Evolutionary conservation across 1,140 invertebrate species (phyloP).

Genomic region (Pseudoatta argentina): DNA sequence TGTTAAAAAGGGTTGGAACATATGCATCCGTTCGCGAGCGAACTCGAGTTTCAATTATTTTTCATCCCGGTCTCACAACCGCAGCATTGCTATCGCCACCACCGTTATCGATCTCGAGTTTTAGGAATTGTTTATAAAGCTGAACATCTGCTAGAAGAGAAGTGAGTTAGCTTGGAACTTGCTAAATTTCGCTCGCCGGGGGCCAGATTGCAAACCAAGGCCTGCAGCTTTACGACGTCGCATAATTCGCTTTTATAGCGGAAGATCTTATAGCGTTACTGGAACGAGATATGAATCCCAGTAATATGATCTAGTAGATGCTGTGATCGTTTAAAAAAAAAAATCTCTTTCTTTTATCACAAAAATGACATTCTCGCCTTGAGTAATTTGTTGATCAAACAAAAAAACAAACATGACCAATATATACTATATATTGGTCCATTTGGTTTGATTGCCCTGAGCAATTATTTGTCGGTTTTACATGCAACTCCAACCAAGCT

Average conservation of each 20-base stretch:
- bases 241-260: constrained; percentile 55
- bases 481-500: not conserved
- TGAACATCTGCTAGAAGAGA: constrained; percentile 13
- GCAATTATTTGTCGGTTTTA: not conserved
- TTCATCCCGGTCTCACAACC: not conserved
- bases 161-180: constrained; percentile 4
- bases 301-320: not conserved
- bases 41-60: constrained; percentile 39
- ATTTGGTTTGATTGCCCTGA: not conserved
- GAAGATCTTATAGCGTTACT: constrained; percentile 30
- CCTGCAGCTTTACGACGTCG: constrained; percentile 42
- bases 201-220: constrained; percentile 32
- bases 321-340: constrained; percentile 16
- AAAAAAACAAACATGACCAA: not conserved
- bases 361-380: not conserved
- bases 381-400: not conserved
- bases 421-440: too few species aligned
- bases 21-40: not conserved
- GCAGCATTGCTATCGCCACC: constrained; percentile 1
- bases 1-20: not conserved
- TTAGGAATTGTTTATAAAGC: constrained; percentile 47
- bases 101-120: constrained; percentile 36
- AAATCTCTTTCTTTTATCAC: not conserved
- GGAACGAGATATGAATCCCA: constrained; percentile 10
- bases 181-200: constrained; percentile 16